Base-by-base conservation (phyloP, 2,888 invertebrate species). In the Neuroscelio doddi region DNA sequence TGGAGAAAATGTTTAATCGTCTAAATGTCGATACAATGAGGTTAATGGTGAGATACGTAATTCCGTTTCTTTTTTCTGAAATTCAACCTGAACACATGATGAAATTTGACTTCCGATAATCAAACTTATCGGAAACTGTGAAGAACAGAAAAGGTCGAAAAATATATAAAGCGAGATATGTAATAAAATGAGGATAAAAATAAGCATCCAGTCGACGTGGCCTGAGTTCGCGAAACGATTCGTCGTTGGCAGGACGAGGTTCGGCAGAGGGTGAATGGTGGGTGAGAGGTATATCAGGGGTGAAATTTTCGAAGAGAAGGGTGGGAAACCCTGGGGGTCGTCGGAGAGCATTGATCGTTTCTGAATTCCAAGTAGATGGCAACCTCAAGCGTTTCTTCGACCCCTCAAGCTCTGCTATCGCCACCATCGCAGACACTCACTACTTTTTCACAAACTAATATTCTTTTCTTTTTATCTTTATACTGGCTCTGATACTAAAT, bases 311-410 rank as follows among this genome's bases (percentile, higher is more conserved):
- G 69, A 39, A 34, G 50, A 62, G 52, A 63, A 68, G 68, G 69
- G 66, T 56, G 32, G 51, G 42, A 61, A 64, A 62, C 38, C 47
- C 42, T 51, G 67, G 58, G 67, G 72, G 65, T 63, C 69, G 62
- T 69, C 64, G 58, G 70, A 73, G 69, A 75, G 77, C 81, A 80
- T 81, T 76, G 80, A 80, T 81, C 81, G 80, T 78, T 80, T 79
- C 79, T 80, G 78, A 80, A 80, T 81, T 80, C 80, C 77, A 75
- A 79, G 75, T 80, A 73, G 79, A 79, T 74, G 75, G 71, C 69
- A 72, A 70, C 75, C 71, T 71, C 70, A 64, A 72, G 72, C 73
- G 69, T 72, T 73, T 72, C 75, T 68, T 73, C 74, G 66, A 70
- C 70, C 71, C 68, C 68, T 64, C 50, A 14, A 47, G 17, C 64